A percentile compares a stretch with the other conserved stretches of the same genome.
These are phyloP conservation scores for Phoebastria nigripes DNA, from an alignment of 2,797 vertebrate genomes.

Conservation along the genomic window DNA sequence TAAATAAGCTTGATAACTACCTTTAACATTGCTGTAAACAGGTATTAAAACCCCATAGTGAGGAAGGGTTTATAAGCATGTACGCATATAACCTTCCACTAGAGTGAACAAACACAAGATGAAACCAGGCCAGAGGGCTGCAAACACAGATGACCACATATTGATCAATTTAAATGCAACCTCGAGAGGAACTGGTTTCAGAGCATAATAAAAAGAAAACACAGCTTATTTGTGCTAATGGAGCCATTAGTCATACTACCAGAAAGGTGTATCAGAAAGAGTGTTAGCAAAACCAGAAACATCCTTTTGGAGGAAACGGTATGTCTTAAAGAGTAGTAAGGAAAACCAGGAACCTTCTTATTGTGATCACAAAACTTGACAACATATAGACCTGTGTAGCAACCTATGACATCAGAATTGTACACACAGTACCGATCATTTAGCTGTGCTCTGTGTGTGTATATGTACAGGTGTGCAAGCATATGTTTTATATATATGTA, in stretches of 20 bases:
- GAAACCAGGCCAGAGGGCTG: not conserved
- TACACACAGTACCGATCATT: not conserved
- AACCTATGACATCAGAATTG: not conserved
- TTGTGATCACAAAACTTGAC: not conserved
- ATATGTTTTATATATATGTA: not conserved
- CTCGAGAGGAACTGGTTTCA: not conserved
- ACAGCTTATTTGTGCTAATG: not conserved
- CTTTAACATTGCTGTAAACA: not conserved
- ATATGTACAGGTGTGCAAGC: not conserved
- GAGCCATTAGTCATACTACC: not conserved
- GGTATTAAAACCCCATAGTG: not conserved
- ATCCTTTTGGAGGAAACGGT: not conserved
- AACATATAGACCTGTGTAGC: not conserved
- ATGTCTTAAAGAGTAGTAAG: not conserved
- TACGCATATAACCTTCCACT: not conserved
- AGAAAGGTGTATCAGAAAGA: not conserved
- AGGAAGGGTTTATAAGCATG: not conserved
- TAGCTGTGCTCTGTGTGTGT: not conserved
- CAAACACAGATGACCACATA: not conserved
- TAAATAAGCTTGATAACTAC: not conserved
- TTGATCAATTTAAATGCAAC: not conserved
- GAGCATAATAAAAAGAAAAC: not conserved
- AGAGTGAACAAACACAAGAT: not conserved
- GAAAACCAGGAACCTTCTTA: not conserved
- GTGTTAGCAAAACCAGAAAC: not conserved